Evolutionary conservation across 1,140 invertebrate genomes (phyloP).

Genomic region (Heliothis virescens): DNA sequence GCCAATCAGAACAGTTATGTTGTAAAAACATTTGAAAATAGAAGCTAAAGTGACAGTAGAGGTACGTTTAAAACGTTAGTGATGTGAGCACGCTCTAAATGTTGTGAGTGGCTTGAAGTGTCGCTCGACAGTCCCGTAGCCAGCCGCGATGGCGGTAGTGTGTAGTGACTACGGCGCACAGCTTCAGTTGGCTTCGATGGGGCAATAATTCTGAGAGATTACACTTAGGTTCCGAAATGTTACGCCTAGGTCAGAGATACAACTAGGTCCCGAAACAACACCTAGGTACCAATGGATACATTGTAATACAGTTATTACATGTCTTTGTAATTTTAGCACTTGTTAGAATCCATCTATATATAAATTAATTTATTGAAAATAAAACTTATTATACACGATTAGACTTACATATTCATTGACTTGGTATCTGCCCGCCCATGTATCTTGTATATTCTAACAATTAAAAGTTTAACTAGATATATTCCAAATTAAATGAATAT

Average conservation of each 20-base stretch:
- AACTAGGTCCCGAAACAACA: constrained; percentile 6
- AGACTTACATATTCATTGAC: constrained; percentile 48
- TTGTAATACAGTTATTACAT: constrained; percentile 54
- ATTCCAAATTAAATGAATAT: constrained; percentile 47
- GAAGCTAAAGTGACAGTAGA: constrained; percentile 6
- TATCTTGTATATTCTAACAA: constrained; percentile 43
- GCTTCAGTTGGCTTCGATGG: constrained; percentile 81
- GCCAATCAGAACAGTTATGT: neutral
- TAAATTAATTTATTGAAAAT: constrained; percentile 50
- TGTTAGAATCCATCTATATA: constrained; percentile 52
- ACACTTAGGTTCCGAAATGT: constrained; percentile 51
- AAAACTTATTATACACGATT: constrained; percentile 50
- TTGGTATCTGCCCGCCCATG: constrained; percentile 47
- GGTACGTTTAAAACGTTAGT: constrained; percentile 1
- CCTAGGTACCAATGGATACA: constrained; percentile 59
- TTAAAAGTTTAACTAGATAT: constrained; percentile 46
- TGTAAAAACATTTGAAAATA: neutral
- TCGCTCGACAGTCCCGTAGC: constrained; percentile 81
- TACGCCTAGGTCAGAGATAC: constrained; percentile 15
- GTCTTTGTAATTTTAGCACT: constrained; percentile 52
- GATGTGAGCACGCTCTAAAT: constrained; percentile 43
- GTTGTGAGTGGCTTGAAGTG: constrained; percentile 75
- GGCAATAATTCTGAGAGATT: constrained; percentile 67
- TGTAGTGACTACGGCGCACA: constrained; percentile 82
- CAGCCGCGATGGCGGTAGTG: constrained; percentile 60